phyloP scores from a whole-genome alignment of 2,888 invertebrate genomes.

The Drosophila anomelani region DNA sequence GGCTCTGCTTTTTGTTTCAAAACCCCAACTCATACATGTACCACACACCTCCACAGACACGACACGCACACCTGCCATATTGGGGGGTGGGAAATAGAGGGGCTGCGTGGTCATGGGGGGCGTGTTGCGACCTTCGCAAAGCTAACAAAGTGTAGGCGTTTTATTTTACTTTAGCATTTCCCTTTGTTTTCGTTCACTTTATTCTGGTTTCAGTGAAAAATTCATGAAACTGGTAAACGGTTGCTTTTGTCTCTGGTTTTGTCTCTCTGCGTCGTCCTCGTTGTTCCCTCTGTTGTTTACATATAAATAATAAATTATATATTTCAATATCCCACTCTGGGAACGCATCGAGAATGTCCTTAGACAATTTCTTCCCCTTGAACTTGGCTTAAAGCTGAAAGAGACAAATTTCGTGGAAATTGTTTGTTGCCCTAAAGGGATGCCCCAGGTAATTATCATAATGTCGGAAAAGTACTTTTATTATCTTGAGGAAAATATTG shows the following conservation, averaged over 20 bases:
- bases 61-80: constrained; percentile 57
- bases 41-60: background rate
- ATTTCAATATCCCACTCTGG: constrained; percentile 36
- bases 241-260: constrained; percentile 26
- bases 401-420: constrained; percentile 17
- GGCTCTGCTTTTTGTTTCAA: background rate
- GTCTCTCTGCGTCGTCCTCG: constrained; percentile 7
- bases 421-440: constrained; percentile 39
- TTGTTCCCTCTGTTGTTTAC: constrained; percentile 30
- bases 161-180: constrained; percentile 21
- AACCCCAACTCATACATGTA: background rate
- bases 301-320: constrained; percentile 58
- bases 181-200: constrained; percentile 30
- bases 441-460: background rate
- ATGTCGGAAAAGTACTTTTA: background rate
- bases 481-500: background rate
- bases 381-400: constrained; percentile 37
- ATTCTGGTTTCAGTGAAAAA: constrained; percentile 31
- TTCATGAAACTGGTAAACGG: constrained; percentile 31
- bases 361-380: constrained; percentile 26
- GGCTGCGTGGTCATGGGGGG: background rate
- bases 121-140: constrained; percentile 16
- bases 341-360: constrained; percentile 40
- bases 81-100: background rate
- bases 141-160: constrained; percentile 41